Percentiles rank a stretch among this genome's conserved stretches.
Conservation (phyloP, 2,888 invertebrate genomes). For the Miltochrista miniata region DNA sequence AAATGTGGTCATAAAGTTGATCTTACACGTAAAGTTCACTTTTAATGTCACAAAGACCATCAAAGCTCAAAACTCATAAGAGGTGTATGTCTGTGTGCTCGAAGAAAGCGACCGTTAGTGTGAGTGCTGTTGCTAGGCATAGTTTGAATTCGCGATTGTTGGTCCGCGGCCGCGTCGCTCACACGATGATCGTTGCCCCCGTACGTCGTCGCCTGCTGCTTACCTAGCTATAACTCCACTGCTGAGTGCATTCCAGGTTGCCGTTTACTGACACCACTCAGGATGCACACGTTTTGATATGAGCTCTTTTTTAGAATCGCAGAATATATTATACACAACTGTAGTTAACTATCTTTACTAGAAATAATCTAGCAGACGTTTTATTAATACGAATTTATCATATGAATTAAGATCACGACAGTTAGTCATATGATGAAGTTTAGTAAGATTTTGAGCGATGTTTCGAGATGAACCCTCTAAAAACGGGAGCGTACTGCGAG, state of each 20-base stretch:
- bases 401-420: too few relatives aligned
- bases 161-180: conserved; percentile 71
- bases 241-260: conserved; percentile 42
- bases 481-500: neutral
- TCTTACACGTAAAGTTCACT: conserved; percentile 46
- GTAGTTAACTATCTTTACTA: too few relatives aligned
- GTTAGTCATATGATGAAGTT: neutral
- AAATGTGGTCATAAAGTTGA: conserved; percentile 32
- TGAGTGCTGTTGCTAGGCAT: conserved; percentile 78
- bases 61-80: conserved; percentile 56
- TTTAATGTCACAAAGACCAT: conserved; percentile 58
- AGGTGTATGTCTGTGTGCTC: conserved; percentile 60
- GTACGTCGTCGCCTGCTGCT: conserved; percentile 42
- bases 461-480: conserved; percentile 19
- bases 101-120: conserved; percentile 68
- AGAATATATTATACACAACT: neutral
- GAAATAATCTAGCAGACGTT: too few relatives aligned
- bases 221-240: conserved; percentile 39
- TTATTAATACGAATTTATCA: too few relatives aligned
- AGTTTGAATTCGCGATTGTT: conserved; percentile 78
- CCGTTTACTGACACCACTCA: conserved; percentile 56
- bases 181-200: conserved; percentile 82
- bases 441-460: conserved; percentile 12
- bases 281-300: conserved; percentile 34
- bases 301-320: neutral